Percentiles rank a stretch among this genome's conserved stretches.
Evolutionary conservation across 2,113 vertebrate genomes (phyloP).

Genomic region (Bambusicola thoracicus): DNA sequence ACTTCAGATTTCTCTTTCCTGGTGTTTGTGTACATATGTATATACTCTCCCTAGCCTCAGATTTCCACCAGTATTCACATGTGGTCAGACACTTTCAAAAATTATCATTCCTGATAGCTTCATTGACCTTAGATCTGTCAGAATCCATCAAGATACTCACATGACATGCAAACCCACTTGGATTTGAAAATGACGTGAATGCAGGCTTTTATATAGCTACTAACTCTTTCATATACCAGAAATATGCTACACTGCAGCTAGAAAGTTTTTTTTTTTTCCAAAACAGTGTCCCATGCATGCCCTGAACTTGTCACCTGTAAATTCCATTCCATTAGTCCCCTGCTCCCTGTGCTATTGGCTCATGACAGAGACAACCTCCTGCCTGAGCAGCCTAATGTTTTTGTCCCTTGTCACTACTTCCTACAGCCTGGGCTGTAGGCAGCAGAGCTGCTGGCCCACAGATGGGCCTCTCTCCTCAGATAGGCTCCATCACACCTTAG

Average conservation of each 20-base stretch:
- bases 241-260: neutral
- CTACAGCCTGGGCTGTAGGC: neutral
- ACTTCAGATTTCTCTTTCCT: neutral
- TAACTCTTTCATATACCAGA: neutral
- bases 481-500: neutral
- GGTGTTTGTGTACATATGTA: rapidly evolving
- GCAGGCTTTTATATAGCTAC: neutral
- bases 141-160: neutral
- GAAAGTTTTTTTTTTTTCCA: neutral
- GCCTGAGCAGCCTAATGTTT: neutral
- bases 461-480: neutral
- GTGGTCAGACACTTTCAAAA: neutral
- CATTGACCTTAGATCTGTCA: neutral
- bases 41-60: neutral
- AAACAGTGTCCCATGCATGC: neutral
- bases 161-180: neutral
- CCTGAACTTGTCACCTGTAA: neutral
- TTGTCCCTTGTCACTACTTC: neutral
- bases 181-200: neutral
- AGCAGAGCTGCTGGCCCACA: neutral
- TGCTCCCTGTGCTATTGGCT: neutral
- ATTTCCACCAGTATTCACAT: neutral
- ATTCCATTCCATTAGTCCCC: neutral
- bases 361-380: rapidly evolving
- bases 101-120: neutral